Conservation (phyloP, 2,113 vertebrate species). For the Passer domesticus region DNA sequence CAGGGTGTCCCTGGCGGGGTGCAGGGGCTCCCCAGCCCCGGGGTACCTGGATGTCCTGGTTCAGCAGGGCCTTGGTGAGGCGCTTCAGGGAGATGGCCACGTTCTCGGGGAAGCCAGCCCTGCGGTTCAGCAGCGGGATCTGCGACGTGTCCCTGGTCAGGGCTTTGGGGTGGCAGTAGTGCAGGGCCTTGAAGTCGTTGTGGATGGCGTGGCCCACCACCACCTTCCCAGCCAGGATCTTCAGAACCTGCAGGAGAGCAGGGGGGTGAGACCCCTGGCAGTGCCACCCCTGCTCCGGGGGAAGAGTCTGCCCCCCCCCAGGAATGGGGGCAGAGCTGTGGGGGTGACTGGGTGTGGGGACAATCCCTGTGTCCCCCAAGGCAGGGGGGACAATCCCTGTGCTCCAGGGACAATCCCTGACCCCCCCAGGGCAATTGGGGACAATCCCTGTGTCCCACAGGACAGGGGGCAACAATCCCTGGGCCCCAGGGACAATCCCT, state of each 20-base stretch:
- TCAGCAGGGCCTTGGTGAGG: conserved; percentile 85
- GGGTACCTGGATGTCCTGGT: conserved; percentile 86
- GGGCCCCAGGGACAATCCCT: too few relatives aligned
- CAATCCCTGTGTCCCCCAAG: too few relatives aligned
- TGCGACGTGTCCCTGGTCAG: conserved; percentile 85
- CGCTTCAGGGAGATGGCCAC: conserved; percentile 80
- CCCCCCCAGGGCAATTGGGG: too few relatives aligned
- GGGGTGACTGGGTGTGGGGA: not conserved
- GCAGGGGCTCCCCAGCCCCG: too few relatives aligned
- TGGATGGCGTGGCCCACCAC: conserved; percentile 89
- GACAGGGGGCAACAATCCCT: too few relatives aligned
- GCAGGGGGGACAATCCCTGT: too few relatives aligned
- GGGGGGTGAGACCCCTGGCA: not conserved
- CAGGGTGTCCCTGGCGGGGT: fast-evolving
- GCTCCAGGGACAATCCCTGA: too few relatives aligned
- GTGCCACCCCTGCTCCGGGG: fast-evolving
- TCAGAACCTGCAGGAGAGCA: conserved; percentile 78
- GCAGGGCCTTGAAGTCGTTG: conserved; percentile 89
- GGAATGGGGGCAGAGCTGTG: fast-evolving
- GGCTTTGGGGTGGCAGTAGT: conserved; percentile 79
- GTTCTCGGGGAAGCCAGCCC: conserved; percentile 75
- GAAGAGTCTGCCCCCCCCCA: not conserved
- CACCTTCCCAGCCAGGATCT: conserved; percentile 83
- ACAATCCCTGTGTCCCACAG: too few relatives aligned
- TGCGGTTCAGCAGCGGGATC: conserved; percentile 85